These are phyloP conservation scores for Agrypnus murinus DNA, from an alignment of 2,888 invertebrate genomes.

Conservation along the genomic window DNA sequence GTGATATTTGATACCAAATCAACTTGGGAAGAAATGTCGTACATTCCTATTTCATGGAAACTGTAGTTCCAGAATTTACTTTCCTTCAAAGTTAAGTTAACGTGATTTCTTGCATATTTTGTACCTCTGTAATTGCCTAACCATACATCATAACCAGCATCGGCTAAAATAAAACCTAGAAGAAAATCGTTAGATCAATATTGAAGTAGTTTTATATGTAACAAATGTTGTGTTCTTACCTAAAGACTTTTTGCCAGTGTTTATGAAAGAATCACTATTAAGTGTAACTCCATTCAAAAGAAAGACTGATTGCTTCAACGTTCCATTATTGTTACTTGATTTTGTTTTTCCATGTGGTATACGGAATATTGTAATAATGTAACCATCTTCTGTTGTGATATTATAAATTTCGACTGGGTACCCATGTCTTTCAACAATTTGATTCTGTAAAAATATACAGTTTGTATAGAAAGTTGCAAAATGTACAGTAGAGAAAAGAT, in stretches of 20 bases:
- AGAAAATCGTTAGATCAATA: not conserved
- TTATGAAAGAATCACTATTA: not conserved
- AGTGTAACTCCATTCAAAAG: not conserved
- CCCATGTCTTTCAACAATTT: conserved; percentile 52
- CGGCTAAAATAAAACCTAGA: conserved; percentile 70
- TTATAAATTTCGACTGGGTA: conserved; percentile 10
- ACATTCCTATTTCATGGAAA: conserved; percentile 76
- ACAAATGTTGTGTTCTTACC: not conserved
- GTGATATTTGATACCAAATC: conserved; percentile 72
- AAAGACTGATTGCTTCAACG: not conserved
- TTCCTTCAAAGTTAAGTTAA: conserved; percentile 60
- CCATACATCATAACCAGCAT: conserved; percentile 73
- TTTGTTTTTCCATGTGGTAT: conserved; percentile 6
- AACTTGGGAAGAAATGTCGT: conserved; percentile 75
- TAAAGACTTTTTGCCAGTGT: conserved; percentile 2
- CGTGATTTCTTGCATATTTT: conserved; percentile 66
- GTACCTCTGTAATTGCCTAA: conserved; percentile 70
- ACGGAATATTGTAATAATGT: conserved; percentile 11
- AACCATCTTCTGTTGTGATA: conserved; percentile 11
- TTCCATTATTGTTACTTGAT: no score
- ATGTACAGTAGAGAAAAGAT: no score
- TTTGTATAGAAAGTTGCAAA: no score
- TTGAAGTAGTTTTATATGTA: not conserved
- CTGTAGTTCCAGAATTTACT: conserved; percentile 67
- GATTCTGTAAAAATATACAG: no score